Evolutionary conservation across 2,797 vertebrate species (phyloP).

Genomic region (Gymnocypris eckloni): DNA sequence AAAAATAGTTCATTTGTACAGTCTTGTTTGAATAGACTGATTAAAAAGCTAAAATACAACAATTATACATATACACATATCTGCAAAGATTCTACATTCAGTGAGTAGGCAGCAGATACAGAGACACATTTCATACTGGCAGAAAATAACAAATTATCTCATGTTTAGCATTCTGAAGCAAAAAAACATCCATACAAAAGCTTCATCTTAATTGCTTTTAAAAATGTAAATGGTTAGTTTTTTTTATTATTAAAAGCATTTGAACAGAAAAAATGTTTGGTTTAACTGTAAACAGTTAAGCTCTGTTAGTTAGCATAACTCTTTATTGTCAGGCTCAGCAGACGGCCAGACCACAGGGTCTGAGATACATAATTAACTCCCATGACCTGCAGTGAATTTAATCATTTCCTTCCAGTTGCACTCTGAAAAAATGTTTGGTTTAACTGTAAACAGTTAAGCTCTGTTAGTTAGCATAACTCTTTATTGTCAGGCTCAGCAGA

Average conservation of each 20-base stretch:
- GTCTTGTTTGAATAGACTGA: background rate
- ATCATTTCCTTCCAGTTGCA: conserved; percentile 49
- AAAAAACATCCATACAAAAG: conserved; percentile 4
- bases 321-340: background rate
- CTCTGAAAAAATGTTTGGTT: conserved; percentile 44
- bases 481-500: background rate
- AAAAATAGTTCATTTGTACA: background rate
- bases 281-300: conserved; percentile 16
- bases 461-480: background rate
- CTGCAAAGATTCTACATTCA: conserved; percentile 6
- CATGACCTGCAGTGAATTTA: conserved; percentile 66
- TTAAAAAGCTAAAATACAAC: conserved; percentile 9
- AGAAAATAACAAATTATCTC: background rate
- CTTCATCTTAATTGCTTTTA: background rate
- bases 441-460: conserved; percentile 13
- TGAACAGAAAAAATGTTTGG: background rate
- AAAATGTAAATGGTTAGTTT: background rate
- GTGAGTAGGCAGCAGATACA: background rate
- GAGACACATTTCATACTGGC: background rate
- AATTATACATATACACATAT: conserved; percentile 37
- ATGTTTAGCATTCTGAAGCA: background rate
- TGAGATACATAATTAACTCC: conserved; percentile 70
- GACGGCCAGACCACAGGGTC: conserved; percentile 47
- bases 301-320: background rate
- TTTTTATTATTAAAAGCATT: background rate